phyloP scores from a whole-genome alignment of 2,113 vertebrate species.

The Ammodytes dubius region DNA sequence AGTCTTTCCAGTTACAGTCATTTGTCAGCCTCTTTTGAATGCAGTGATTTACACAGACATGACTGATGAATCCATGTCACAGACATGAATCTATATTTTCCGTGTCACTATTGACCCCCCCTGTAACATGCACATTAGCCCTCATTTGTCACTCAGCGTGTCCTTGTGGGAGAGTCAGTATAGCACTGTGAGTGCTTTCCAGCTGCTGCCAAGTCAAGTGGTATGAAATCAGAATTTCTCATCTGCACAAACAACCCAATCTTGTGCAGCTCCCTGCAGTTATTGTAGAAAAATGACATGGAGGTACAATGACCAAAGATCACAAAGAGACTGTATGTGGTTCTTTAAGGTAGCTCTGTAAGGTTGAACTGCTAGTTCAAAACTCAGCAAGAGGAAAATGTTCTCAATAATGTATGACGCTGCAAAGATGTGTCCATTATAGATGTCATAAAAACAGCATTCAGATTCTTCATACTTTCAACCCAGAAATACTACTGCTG shows the following conservation, averaged over 20 bases:
- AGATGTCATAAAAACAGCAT: conserved; percentile 1
- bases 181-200: neutral
- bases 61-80: conserved; percentile 58
- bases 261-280: neutral
- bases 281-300: neutral
- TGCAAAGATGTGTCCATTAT: neutral
- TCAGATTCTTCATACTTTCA: neutral
- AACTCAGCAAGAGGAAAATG: conserved; percentile 10
- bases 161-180: conserved; percentile 25
- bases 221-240: conserved; percentile 14
- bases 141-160: conserved; percentile 10
- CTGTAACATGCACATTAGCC: neutral
- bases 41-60: conserved; percentile 31
- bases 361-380: conserved; percentile 16
- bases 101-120: conserved; percentile 49
- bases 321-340: neutral
- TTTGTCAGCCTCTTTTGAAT: conserved; percentile 1
- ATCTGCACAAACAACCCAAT: neutral
- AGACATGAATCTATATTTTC: conserved; percentile 64
- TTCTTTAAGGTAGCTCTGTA: conserved; percentile 2
- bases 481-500: neutral
- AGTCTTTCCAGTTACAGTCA: too few species aligned
- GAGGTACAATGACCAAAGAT: conserved; percentile 17
- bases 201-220: conserved; percentile 32
- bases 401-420: conserved; percentile 51